Evolutionary conservation across 2,113 vertebrate species (phyloP), one percentile per base, ranked within the genome.

Genomic region (Mesoclemmys tuberculata): DNA sequence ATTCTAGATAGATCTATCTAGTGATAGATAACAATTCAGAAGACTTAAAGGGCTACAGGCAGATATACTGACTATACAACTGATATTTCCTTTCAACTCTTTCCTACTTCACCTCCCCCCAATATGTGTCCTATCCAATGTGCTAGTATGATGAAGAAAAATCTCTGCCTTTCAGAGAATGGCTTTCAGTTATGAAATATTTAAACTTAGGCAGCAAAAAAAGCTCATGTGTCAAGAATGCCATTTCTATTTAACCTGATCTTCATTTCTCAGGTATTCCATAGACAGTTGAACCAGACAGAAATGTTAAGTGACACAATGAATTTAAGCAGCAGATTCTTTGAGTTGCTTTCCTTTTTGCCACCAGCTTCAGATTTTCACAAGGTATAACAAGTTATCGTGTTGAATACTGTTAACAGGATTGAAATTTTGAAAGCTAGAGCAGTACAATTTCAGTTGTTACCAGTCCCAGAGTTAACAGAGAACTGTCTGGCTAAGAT

Each of bases 351-450:
- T 88, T 91, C 11, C 82, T 89, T 91, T 68, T 82, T 92, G 49
- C 77, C 54, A 92, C 18, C 11, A 83, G 1, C n/a, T 54, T 88
- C 35, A 68, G 13, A 31, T 84, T 71, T 93, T 83, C 52, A 71
- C 27, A 93, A 77, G 35, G 44, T 11, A 26, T 92, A 83, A 92
- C 56, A 91, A 95, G 61, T 41, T 92, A 79, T 78, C 41, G 71
- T 92, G 64, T 86, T 94, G 82, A 41, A 92, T 5, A 78, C 26
- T 29, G 75, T 5, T 58, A 91, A 4, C 81, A 74, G 80, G 89
- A 87, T 6, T 79, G 71, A 10, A 87, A 94, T 94, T 91, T 78
- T 92, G 27, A 4, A 93, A 92, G n/a, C 71, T 90, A 85, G 51
- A 82, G 27, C 10, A 75, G 19, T 61, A 56, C 2, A 82, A 71